Conservation (phyloP, 2,797 vertebrate species). For the Pseudocheirus occidentalis region DNA sequence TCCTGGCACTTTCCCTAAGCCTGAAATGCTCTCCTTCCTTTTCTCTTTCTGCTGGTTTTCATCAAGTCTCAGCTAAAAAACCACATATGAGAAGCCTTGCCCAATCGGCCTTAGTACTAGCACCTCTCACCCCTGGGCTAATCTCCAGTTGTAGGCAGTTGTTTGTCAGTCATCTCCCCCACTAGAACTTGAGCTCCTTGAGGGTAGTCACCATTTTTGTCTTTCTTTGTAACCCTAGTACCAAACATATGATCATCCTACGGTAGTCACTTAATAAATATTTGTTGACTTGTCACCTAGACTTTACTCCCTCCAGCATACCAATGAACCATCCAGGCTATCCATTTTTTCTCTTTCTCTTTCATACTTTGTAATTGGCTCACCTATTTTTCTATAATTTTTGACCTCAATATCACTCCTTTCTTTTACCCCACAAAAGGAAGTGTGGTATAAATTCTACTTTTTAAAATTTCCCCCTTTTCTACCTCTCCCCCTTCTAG, state of each 20-base stretch:
- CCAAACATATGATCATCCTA: background rate
- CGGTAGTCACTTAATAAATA: background rate
- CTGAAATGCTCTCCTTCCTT: background rate
- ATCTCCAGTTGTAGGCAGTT: background rate
- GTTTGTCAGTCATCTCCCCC: background rate
- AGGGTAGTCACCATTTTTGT: background rate
- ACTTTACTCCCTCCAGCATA: background rate
- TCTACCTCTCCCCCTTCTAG: background rate
- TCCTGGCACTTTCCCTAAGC: background rate
- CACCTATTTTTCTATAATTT: background rate
- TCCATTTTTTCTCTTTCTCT: background rate
- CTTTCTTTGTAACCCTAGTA: background rate
- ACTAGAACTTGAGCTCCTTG: background rate
- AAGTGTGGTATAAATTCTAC: background rate
- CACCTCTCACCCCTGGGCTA: background rate
- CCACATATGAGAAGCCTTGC: background rate
- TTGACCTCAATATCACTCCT: background rate
- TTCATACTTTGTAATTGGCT: background rate
- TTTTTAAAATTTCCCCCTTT: background rate
- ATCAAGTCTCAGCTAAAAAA: background rate
- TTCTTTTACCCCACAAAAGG: background rate
- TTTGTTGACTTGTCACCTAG: background rate
- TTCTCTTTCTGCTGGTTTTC: background rate
- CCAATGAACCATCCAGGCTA: background rate
- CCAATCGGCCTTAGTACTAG: background rate